Evolutionary conservation across 2,797 vertebrate species (phyloP).

Genomic region (Bucorvus abyssinicus): DNA sequence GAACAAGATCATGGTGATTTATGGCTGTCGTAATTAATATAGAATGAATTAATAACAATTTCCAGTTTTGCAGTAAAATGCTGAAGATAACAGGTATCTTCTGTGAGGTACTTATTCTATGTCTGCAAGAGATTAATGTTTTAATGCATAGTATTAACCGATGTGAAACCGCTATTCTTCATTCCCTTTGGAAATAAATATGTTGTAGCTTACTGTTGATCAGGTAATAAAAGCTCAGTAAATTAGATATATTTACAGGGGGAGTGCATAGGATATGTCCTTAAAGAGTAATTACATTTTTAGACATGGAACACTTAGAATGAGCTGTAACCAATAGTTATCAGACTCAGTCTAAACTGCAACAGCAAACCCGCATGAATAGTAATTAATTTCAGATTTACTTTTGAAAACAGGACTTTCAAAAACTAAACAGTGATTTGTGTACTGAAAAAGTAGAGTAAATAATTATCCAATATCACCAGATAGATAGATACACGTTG

Average conservation of each 20-base stretch:
- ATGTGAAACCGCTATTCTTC: not conserved
- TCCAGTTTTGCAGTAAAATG: not conserved
- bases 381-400: conserved; percentile 5
- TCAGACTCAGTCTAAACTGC: not conserved
- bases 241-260: not conserved
- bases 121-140: not conserved
- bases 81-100: not conserved
- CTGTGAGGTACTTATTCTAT: not conserved
- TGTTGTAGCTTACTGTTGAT: not conserved
- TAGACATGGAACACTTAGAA: not conserved
- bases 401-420: not conserved
- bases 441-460: not conserved
- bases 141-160: not conserved
- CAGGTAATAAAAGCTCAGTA: not conserved
- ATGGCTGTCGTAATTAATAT: not conserved
- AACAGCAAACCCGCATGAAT: not conserved
- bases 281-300: not conserved
- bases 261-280: not conserved
- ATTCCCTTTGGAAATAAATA: not conserved
- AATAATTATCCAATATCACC: not conserved
- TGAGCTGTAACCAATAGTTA: not conserved
- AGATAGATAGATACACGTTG: not conserved
- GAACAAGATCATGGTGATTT: not conserved
- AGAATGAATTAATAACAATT: not conserved
- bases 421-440: not conserved